Evolutionary conservation across 2,113 vertebrate species (phyloP).

Genomic region (Carollia perspicillata): DNA sequence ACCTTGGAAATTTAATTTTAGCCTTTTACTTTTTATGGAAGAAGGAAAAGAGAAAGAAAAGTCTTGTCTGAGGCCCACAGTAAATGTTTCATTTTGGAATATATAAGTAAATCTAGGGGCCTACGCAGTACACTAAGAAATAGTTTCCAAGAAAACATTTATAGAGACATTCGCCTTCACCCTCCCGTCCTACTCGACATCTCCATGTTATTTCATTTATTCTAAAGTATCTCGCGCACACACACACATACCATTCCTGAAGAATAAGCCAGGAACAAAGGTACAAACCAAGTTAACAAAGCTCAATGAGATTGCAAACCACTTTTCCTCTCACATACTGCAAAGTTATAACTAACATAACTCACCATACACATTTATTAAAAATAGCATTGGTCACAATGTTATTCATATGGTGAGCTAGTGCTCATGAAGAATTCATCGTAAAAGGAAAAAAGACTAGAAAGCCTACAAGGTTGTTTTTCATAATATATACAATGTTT

Average conservation of each 20-base stretch:
- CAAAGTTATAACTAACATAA: neutral
- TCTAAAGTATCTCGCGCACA: neutral
- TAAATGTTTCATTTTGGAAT: neutral
- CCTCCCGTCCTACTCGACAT: neutral
- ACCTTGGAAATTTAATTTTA: neutral
- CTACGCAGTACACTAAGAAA: neutral
- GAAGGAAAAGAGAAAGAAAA: neutral
- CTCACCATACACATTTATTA: neutral
- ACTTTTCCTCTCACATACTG: neutral
- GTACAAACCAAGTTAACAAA: neutral
- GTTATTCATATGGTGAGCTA: neutral
- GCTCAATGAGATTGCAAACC: neutral
- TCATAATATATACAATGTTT: neutral
- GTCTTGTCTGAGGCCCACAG: neutral
- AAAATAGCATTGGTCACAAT: neutral
- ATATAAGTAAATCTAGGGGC: neutral
- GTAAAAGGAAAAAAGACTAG: neutral
- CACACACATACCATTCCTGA: neutral
- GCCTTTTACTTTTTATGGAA: neutral
- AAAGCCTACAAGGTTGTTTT: neutral
- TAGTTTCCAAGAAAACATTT: neutral
- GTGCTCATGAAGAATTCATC: neutral
- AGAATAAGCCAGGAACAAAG: neutral
- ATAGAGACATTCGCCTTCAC: neutral
- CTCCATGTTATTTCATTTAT: neutral